A percentile compares a stretch with the other conserved stretches of the same genome.
These are phyloP conservation scores for Spilarctia lutea DNA, from an alignment of 2,888 invertebrate species.

Conservation along the genomic window DNA sequence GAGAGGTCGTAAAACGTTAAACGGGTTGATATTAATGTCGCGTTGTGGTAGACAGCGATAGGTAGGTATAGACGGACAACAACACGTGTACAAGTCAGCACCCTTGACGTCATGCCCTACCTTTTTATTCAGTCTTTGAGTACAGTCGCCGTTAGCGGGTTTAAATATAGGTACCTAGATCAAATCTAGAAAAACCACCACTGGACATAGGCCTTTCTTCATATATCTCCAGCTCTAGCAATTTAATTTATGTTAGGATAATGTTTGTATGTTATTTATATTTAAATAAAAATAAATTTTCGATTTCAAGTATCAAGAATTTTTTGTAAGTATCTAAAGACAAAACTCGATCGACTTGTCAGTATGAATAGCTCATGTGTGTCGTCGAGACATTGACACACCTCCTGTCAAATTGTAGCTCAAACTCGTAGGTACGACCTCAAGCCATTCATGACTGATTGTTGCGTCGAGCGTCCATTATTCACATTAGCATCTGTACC, in stretches of 20 bases:
- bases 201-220: no score
- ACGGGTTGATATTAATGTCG: neutral
- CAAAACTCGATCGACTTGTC: neutral
- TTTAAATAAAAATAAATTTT: no score
- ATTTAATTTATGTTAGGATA: no score
- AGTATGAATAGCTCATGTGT: neutral
- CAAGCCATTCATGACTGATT: neutral
- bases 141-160: neutral
- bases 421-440: neutral
- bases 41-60: neutral
- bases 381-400: neutral
- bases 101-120: neutral
- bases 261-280: no score
- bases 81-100: neutral
- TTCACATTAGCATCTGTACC: neutral
- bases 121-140: neutral
- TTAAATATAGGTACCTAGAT: neutral
- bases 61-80: neutral
- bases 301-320: neutral
- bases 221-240: no score
- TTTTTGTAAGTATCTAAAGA: neutral
- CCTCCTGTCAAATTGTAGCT: neutral
- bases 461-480: neutral
- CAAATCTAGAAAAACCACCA: neutral
- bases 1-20: slow-evolving; percentile 10